Base-by-base conservation (phyloP, 2,888 invertebrate species). In the Tanytarsus gracilentus region DNA sequence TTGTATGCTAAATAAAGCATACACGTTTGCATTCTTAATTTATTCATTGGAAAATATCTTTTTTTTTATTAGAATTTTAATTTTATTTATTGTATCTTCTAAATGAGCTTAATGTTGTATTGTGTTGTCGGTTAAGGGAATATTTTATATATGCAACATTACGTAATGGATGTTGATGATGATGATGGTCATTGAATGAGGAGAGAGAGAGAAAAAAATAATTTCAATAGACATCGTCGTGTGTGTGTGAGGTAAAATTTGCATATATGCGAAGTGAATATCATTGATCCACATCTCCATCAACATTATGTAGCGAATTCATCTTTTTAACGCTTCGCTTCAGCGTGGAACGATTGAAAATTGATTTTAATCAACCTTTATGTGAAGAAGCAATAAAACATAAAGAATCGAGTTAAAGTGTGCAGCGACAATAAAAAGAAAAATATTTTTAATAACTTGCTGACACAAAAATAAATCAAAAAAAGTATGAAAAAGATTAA, bases 31-130 rank as follows among this genome's bases (percentile, higher is more conserved):
- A 36, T 60, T 60, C 26, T 49, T 60, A 50, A 60, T 49, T 60
- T 60, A 50, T 60, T 49, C 49, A 50, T 60, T 60, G 49, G 60
- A 50, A 50, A 60, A 27, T 50, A 50, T 49, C 27, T 50, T 25
- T 40, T 50, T 59, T 49, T 44, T 44, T 58, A 58, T 58, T 60
- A 50, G 60, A 60, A 60, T 60, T 58, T 60, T 60, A 60, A 60
- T 60, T 60, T 50, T 50, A 60, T 60, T 60, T 60, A 60, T 60
- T 60, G 50, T 60, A 50, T 60, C 50, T 23, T 60, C 50, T 50
- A 60, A 60, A 60, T 60, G 60, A 50, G 39, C 50, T 60, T 60
- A 50, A 60, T 60, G 60, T 60, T 49, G 60, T 21, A 60, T 60
- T 60, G 60, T 60, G 40, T 25, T 60, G 58, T 58, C 58, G 25